These are phyloP conservation scores for Craseonycteris thonglongyai DNA, from an alignment of 2,113 vertebrate species.

Conservation along the genomic window DNA sequence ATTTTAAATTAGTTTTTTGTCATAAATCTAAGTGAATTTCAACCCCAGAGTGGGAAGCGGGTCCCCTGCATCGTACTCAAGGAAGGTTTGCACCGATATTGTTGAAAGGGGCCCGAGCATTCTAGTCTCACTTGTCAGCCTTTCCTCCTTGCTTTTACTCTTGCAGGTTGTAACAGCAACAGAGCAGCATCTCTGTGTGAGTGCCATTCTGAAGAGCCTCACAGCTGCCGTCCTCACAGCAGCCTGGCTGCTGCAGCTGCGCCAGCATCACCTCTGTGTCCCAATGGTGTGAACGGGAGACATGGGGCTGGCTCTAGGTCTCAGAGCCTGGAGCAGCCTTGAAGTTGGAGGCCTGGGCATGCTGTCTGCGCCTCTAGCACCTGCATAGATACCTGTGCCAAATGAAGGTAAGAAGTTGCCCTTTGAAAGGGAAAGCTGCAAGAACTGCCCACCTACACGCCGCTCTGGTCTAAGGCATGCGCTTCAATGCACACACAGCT, in stretches of 20 bases:
- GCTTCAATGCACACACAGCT: fast-evolving
- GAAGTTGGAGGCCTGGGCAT: background rate
- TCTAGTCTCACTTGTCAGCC: background rate
- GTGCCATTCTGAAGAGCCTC: background rate
- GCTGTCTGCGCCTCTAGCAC: fast-evolving
- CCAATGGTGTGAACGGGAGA: background rate
- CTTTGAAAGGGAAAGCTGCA: no score
- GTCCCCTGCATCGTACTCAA: fast-evolving
- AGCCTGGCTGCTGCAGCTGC: background rate
- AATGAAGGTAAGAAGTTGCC: background rate
- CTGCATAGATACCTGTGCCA: no score
- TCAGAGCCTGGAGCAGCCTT: background rate
- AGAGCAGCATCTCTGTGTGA: fast-evolving
- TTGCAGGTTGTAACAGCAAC: background rate
- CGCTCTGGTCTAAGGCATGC: background rate
- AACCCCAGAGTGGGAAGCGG: no score
- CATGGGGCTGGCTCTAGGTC: background rate
- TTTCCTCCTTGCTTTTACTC: background rate
- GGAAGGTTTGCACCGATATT: fast-evolving
- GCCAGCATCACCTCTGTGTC: fast-evolving
- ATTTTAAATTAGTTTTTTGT: background rate
- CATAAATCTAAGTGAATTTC: background rate
- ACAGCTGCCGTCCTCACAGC: fast-evolving
- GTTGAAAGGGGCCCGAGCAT: fast-evolving
- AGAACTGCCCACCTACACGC: fast-evolving